Evolutionary conservation across 92 coral and sea anemone genomes (phyloP), one percentile per base, ranked within the genome.

Genomic region (Bergia puertoricense): DNA sequence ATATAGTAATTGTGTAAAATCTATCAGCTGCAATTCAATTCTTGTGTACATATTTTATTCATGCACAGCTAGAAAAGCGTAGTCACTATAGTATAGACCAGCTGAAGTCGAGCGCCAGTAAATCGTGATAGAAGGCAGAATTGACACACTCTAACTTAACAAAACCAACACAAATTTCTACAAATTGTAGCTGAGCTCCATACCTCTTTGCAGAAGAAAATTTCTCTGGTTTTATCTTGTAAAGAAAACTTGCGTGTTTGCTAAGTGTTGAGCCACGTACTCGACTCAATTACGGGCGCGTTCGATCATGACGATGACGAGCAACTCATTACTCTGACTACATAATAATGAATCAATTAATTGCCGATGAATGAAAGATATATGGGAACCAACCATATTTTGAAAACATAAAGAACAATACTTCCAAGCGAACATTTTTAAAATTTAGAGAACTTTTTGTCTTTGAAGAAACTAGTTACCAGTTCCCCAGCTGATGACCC

Each of bases 381-480:
- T 57, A 71, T 84, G 77, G 36, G 79, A 84, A 84, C 11, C 23
- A 51, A 38, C 66, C 87, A 84, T 71, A 84, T 37, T 71, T 75
- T 45, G 44, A 41, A 84, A 84, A 84, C 79, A 41, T 48, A 46
- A n/a, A 69, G 48, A 69, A 37, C 7, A 37, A 48, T 16, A 30
- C 65, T 7, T 84, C 66, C 10, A n/a, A 69, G 45, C 45, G 6
- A 1, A 69, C 36, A 18, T 15, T 54, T 54, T 42, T 37, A 66
- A 65, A 7, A 11, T 44, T 82, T 22, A 6, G 18, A 77, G 18
- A 57, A 18, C 30, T 30, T 30, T 23, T n/a, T 22, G 45, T 59
- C 68, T 30, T 10, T 23, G 16, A 30, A 54, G 68, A 62, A 81
- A 42, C 72, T 39, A 62, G 74, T 62, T 81, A 81, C 85, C 85